These are phyloP conservation scores for Pegea sp. DNA, from an alignment of 23 tunicate species.

Conservation along the genomic window DNA sequence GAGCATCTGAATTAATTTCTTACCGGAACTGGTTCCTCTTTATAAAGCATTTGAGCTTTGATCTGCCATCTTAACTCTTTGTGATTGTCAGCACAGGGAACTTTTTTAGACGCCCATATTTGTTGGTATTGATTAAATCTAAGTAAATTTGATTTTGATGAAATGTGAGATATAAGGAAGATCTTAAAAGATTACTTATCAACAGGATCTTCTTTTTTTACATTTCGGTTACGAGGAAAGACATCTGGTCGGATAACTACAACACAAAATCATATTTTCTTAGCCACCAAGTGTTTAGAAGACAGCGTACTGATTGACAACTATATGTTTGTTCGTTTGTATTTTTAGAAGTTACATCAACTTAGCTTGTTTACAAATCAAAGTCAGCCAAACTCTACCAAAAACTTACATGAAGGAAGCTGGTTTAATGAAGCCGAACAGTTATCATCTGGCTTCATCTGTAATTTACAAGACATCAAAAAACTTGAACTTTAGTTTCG, in stretches of 20 bases:
- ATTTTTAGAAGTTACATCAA: too few species aligned
- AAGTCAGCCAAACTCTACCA: too few species aligned
- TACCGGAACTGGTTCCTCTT: constrained; percentile 78
- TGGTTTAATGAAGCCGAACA: too few species aligned
- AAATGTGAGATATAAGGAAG: too few species aligned
- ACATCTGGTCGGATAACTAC: not conserved
- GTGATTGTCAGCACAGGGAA: constrained; percentile 60
- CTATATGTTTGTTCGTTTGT: too few species aligned
- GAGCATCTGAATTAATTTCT: not conserved
- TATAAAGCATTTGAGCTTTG: constrained; percentile 90
- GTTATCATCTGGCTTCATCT: too few species aligned
- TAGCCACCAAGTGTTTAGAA: too few species aligned
- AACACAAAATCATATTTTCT: not conserved
- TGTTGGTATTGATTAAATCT: constrained; percentile 64
- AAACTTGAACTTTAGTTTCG: not conserved
- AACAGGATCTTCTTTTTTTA: not conserved
- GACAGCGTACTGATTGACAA: too few species aligned
- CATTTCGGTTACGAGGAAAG: not conserved
- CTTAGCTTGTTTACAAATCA: too few species aligned
- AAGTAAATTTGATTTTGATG: not conserved
- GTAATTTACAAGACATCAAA: too few species aligned
- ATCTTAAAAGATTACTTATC: not conserved
- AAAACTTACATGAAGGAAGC: too few species aligned
- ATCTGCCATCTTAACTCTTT: constrained; percentile 63
- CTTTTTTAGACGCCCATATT: constrained; percentile 39